A percentile compares a stretch with the other conserved stretches of the same genome.
These are phyloP conservation scores for Mythimna impura DNA, from an alignment of 2,888 invertebrate genomes.

Conservation along the genomic window DNA sequence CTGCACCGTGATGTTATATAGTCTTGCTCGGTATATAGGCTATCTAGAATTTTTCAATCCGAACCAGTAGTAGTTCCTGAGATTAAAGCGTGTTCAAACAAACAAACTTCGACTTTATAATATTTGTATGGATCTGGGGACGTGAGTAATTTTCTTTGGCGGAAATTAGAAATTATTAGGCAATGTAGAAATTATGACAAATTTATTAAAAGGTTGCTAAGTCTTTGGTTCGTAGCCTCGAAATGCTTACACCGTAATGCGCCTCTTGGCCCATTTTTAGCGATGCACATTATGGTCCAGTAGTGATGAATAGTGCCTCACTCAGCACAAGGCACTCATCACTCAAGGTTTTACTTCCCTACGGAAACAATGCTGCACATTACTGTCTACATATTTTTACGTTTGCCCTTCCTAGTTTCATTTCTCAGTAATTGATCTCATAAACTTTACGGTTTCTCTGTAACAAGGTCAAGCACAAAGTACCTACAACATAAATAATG, in stretches of 20 bases:
- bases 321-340: constrained; percentile 37
- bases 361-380: constrained; percentile 17
- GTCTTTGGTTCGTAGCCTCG: neutral
- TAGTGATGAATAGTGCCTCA: constrained; percentile 25
- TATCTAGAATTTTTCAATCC: no score
- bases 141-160: neutral
- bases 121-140: neutral
- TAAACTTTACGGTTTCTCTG: constrained; percentile 33
- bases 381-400: constrained; percentile 1
- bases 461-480: constrained; percentile 44
- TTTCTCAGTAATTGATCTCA: constrained; percentile 29
- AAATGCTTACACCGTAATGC: neutral
- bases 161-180: neutral
- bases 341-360: constrained; percentile 23
- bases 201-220: constrained; percentile 13
- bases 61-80: no score
- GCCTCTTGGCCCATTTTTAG: constrained; percentile 34
- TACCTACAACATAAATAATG: constrained; percentile 8
- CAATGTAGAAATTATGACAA: neutral
- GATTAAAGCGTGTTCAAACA: no score
- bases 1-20: no score
- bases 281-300: constrained; percentile 23
- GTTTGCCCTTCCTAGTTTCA: constrained; percentile 25
- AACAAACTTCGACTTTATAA: no score
- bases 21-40: no score